Evolutionary conservation across 92 coral and sea anemone species (phyloP), one percentile per base, ranked within the genome.

Genomic region (Nematostella vectensis): DNA sequence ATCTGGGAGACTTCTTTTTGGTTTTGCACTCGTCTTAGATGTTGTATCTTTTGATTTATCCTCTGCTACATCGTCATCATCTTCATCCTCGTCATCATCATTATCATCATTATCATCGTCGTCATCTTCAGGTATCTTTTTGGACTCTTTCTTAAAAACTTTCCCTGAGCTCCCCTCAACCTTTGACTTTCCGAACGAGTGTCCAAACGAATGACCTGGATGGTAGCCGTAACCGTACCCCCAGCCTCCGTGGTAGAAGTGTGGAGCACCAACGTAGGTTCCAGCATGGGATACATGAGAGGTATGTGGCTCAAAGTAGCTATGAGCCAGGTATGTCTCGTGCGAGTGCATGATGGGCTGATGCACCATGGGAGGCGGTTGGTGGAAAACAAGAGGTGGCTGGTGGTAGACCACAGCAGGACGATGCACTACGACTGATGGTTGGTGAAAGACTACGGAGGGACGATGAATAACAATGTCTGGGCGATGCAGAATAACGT

Each of bases 401-500:
- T 93, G 99, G 42, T 50, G 96, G 50, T 93, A 93, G 24, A 83
- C 62, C 1, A 93, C 80, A 29, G 96, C 58, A 17, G 99, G 99
- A 17, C 89, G 88, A 50, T 93, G 99, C 18, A 93, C 85, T 0
- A 93, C 94, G 0, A 93, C 99, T 1, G 99, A 77, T 13, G 96
- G 74, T 58, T 93, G 99, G 52, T 93, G 96, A 63, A 77, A 93
- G 2, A 93, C 99, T 6, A 87, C 62, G 0, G 99, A 79, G 26
- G 99, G 99, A 23, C 99, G 74, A 67, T 93, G 99, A 11, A 93
- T 87, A 2, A 93, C 96, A 27, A 93, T 68, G 45, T 93, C 96
- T n/a, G 99, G 99, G 50, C 89, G 70, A 39, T 93, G 96, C 10
- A 93, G 63, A n/a, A 93, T 68, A 24, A 87, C 78, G 47, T 79